These are phyloP conservation scores for Pachyseris speciosa DNA, from an alignment of 64 coral and sea anemone genomes.

Conservation along the genomic window DNA sequence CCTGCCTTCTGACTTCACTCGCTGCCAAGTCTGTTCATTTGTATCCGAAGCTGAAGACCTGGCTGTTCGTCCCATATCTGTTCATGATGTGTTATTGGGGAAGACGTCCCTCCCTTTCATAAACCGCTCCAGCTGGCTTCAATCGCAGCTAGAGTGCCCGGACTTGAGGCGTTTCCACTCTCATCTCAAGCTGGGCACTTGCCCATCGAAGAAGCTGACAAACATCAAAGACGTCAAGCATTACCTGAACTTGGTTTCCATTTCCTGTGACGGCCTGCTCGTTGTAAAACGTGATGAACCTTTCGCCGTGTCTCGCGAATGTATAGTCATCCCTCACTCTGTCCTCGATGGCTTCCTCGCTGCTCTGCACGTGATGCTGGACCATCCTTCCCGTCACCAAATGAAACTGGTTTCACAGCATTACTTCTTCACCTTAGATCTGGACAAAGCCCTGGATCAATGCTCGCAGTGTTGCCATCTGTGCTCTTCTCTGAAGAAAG, in stretches of 20 bases:
- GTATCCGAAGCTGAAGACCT: too few relatives aligned
- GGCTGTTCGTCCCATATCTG: too few relatives aligned
- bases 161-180: too few relatives aligned
- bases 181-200: conserved; percentile 1
- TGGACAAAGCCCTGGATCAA: conserved; percentile 8
- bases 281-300: conserved; percentile 7
- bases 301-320: background rate
- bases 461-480: background rate
- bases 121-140: too few relatives aligned
- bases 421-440: conserved; percentile 8
- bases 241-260: background rate
- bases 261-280: background rate
- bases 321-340: background rate
- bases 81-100: too few relatives aligned
- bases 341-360: too few relatives aligned
- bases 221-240: too few relatives aligned
- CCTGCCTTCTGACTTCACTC: too few relatives aligned
- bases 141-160: conserved; percentile 1
- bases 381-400: too few relatives aligned
- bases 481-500: conserved; percentile 18
- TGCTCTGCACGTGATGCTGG: too few relatives aligned
- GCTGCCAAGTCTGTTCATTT: too few relatives aligned
- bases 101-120: too few relatives aligned
- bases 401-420: background rate
- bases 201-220: background rate